Evolutionary conservation across 2,888 invertebrate genomes (phyloP), one percentile per base, ranked within the genome.

Genomic region (Phalera bucephala): DNA sequence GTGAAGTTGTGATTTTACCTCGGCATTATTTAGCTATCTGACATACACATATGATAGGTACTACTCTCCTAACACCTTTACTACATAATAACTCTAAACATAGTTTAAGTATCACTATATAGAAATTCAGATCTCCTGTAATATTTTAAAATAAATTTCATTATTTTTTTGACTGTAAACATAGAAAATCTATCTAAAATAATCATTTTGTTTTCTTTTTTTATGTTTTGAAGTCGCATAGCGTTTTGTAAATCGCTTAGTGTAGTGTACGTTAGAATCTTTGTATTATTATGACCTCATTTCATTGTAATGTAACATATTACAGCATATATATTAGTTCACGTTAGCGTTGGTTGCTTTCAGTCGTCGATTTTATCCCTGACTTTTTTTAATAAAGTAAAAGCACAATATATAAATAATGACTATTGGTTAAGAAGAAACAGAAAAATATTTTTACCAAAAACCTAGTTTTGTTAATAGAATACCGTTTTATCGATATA

Each of bases 381-480:
- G 45, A 48, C 29, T 50, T 54, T 40, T 57, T 41, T 56, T 47
- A 56, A 43, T 56, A 46, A 51, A n/a, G n/a, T 54, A 50, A 61
- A 72, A 73, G 77, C 80, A 78, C 79, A 79, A 80, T 70, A 71
- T 64, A 48, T 54, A 5, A 58, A 61, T 56, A 67, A 61, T 54
- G 44, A 65, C 50, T 75, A 72, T 76, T 67, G 72, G 66, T 72
- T 80, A 79, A 78, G 75, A 68, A 68, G 57, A 71, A 68, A 64
- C 64, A 54, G 74, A 76, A 64, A 68, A 74, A 78, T 76, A 79
- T 80, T 80, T 85, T 83, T 77, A 76, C 80, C 78, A 80, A 80
- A 80, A 80, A 64, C 70, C 64, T 82, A 83, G 83, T 85, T 85
- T 85, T 84, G 74, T 86, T 85, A 81, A 77, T 76, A 78, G 72